These are phyloP conservation scores for Apoda limacodes DNA, from an alignment of 2,888 invertebrate species.

Conservation along the genomic window DNA sequence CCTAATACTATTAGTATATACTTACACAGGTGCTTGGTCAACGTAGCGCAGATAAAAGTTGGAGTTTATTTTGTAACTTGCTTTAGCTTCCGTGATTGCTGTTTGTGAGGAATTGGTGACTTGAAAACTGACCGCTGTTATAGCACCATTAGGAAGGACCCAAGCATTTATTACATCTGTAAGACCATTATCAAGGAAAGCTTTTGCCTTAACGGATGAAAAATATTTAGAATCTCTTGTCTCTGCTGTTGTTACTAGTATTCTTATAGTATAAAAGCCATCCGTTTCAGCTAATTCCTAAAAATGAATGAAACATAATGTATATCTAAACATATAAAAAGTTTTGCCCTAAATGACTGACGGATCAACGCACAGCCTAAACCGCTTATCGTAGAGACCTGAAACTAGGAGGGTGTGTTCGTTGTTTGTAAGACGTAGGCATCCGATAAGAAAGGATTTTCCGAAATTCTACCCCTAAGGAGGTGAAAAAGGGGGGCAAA, in stretches of 20 bases:
- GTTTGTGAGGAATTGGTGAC: slow-evolving; percentile 40
- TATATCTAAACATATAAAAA: background rate
- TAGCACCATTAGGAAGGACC: slow-evolving; percentile 82
- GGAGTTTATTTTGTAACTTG: slow-evolving; percentile 74
- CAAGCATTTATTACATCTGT: slow-evolving; percentile 84
- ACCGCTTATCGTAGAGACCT: too few relatives aligned
- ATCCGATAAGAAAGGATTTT: slow-evolving; percentile 9
- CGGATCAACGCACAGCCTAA: too few relatives aligned
- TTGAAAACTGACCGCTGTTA: slow-evolving; percentile 77
- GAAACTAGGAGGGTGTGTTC: too few relatives aligned
- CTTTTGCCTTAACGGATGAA: slow-evolving; percentile 84
- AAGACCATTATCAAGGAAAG: slow-evolving; percentile 79
- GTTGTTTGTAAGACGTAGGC: too few relatives aligned
- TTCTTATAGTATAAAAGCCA: slow-evolving; percentile 80
- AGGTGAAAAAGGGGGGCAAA: too few relatives aligned
- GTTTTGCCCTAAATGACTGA: slow-evolving; percentile 1
- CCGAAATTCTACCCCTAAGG: background rate
- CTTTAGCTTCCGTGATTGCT: slow-evolving; percentile 18
- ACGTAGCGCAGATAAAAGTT: slow-evolving; percentile 83
- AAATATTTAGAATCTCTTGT: slow-evolving; percentile 76
- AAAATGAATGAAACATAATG: slow-evolving; percentile 22
- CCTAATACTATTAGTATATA: slow-evolving; percentile 16
- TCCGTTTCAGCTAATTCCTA: slow-evolving; percentile 75
- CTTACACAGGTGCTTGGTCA: slow-evolving; percentile 81
- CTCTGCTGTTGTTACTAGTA: slow-evolving; percentile 75